Evolutionary conservation across 1,140 invertebrate genomes (phyloP).

Genomic region (Agrilus planipennis): DNA sequence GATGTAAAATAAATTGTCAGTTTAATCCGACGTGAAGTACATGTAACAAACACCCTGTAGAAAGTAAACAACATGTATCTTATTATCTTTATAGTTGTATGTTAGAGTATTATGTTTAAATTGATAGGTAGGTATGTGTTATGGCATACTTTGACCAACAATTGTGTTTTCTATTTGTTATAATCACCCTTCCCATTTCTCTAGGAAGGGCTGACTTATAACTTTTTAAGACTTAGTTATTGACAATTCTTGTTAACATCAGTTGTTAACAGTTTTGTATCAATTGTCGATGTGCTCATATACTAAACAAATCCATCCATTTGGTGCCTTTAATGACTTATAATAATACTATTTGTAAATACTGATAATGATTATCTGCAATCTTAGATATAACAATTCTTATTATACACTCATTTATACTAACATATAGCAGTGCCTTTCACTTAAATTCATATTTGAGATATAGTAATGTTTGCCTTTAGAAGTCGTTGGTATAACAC

Average conservation of each 20-base stretch:
- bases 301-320: conserved; percentile 23
- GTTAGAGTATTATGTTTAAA: conserved; percentile 4
- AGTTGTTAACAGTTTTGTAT: conserved; percentile 11
- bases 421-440: conserved; percentile 13
- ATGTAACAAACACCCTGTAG: background rate
- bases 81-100: background rate
- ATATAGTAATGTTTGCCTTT: conserved; percentile 9
- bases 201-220: background rate
- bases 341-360: too few relatives aligned
- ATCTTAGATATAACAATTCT: conserved; percentile 9
- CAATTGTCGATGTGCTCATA: conserved; percentile 20
- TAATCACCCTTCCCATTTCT: background rate
- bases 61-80: background rate
- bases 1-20: conserved; percentile 1
- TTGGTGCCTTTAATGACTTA: conserved; percentile 21
- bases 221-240: too few relatives aligned
- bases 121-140: background rate
- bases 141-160: background rate
- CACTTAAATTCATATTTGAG: conserved; percentile 11
- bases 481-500: too few relatives aligned
- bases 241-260: too few relatives aligned
- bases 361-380: conserved; percentile 12
- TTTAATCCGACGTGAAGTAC: background rate
- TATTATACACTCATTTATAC: conserved; percentile 4
- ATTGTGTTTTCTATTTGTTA: background rate